Evolutionary conservation across 1,140 invertebrate species (phyloP), one percentile per base, ranked within the genome.

Genomic region (Drosophila ohnishii): DNA sequence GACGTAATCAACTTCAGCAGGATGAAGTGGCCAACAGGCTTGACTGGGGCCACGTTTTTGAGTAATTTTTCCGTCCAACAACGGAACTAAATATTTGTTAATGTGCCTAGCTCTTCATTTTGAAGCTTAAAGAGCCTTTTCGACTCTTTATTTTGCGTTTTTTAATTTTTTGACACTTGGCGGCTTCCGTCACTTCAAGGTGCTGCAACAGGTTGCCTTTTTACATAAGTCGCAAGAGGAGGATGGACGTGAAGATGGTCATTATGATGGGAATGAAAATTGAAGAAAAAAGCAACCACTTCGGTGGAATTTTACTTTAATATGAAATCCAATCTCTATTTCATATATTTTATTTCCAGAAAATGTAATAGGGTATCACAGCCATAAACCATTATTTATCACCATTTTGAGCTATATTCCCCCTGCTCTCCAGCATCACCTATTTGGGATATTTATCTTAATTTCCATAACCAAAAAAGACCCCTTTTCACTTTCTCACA

Each of bases 1-100:
- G 77, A 84, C 84, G 84, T 88, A 89, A 88, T 88, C 84, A 84
- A 87, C 84, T 89, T 88, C 69, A 67, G 65, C 79, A 89, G 85
- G 85, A 85, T 84, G 77, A 88, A 89, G 84, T 88, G 70, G 64
- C 74, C 72, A 88, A 78, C 77, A 83, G 85, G 74, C 80, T 89
- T 84, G 84, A 83, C 80, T 84, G 85, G 80, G 73, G 64, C 74
- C 35, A 32, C 53, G 59, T 73, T 56, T 73, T 61, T 30, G 13
- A 58, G 67, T 61, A 48, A 78, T 79, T 62, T 58, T 11, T 40
- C 61, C 37, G 34, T 47, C 35, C 35, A 45, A 53, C 63, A 75
- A 85, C 81, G 50, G 66, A 75, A 72, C 51, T 64, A 65, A 48
- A 64, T 53, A 70, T 69, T 72, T 60, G 60, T 56, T 64, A 75